Evolutionary conservation across 2,797 vertebrate species (phyloP), one percentile per base, ranked within the genome.

Genomic region (Esox lucius): DNA sequence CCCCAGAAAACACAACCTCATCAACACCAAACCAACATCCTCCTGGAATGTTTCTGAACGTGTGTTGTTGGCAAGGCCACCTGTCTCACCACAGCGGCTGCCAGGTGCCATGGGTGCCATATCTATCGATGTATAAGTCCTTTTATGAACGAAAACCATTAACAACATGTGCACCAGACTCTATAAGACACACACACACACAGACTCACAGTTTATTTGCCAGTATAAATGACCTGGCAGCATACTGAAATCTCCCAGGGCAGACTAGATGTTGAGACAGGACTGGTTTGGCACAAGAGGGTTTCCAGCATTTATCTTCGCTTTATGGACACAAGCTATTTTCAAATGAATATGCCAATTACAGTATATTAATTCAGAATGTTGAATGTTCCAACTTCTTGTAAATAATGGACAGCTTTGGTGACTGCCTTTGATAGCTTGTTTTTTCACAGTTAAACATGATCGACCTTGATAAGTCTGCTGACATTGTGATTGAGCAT

Each of bases 151-250:
- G 33, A 35, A 35, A 35, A 35, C 33, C 33, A 5, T 35, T 35
- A 35, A 35, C 33, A 35, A 35, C 33, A 35, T 35, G 33, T 35
- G 33, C 33, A 2, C 35, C 33, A 35, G 2, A 5, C 33, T 35
- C 33, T 59, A 13, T 24, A 61, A 69, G 22, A 69, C 68, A 28
- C 15, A 28, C 66, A 39, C 49, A 69, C 51, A 67, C 26, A 49
- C 64, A 33, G 46, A 67, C 74, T 53, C 74, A 73, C 76, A 68
- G 31, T 74, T 64, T 84, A 73, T 83, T 86, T 90, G 85, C 84
- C 79, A 83, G 78, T 86, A 86, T 83, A 84, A 74, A 85, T 80
- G 86, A 88, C 76, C 87, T 90, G 86, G 84, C 87, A 87, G 80
- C 64, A 74, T 77, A 2, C 70, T 78, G 79, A 84, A 1, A 6